Base-by-base conservation (phyloP, 2,888 invertebrate species). In the Listrodromus nycthemerus region DNA sequence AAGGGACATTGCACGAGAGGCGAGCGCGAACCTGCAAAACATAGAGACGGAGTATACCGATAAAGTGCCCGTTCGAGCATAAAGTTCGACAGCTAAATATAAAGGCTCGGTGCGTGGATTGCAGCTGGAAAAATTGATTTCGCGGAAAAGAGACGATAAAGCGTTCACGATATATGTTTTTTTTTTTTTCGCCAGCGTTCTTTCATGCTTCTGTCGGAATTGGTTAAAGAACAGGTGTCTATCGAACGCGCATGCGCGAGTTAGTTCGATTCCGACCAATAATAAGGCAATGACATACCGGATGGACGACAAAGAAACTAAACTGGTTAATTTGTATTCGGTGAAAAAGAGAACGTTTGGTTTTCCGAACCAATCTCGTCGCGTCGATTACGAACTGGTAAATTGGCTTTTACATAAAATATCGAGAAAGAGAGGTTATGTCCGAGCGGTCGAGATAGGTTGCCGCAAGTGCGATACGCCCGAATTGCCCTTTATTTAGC, bases 401-500 rank as follows among this genome's bases (percentile, higher is more conserved):
- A 75, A 45, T 45, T 75, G 65, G 75, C 65, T 65, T 65, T 75
- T 65, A 65, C 75, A 75, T 75, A 70, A 77, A 77, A 55, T 58
- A 77, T 70, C 69, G 75, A 76, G 27, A 66, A 50, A 52, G 75
- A 48, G 67, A 24, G 10, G 45, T 30, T 2, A 0, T n/a, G 41
- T 2, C 48, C 21, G 37, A 37, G 37, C 10, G 10, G 10, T 50
- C 24, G 33, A 77, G 48, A 69, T 50, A 58, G 41, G 45, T 50
- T 16, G 41, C 55, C 55, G 41, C 45, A 75, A 75, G 50, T 65
- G 65, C 75, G 65, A 75, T 75, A 45, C 41, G 41, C 75, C 52
- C 75, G 75, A 75, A 75, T 75, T 75, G 66, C 33, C 75, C 75
- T 65, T 75, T 75, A 75, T 75, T 75, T 75, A 75, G 52, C 75